Evolutionary conservation across 2,888 invertebrate genomes (phyloP).

Genomic region (Morpho helenor): DNA sequence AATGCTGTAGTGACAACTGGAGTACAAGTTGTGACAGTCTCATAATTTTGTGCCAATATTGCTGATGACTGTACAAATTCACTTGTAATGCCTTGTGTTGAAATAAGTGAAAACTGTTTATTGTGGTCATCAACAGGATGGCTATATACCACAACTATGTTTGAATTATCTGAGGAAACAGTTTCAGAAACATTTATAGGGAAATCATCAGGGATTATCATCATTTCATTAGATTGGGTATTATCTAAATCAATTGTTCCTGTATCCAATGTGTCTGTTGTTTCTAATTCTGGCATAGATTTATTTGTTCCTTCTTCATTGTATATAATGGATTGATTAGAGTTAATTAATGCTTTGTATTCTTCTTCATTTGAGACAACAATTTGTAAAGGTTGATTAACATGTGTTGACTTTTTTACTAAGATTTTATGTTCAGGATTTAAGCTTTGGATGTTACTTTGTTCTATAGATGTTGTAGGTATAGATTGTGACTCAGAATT

Average conservation of each 20-base stretch:
- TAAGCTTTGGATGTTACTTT: conserved; percentile 39
- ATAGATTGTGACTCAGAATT: conserved; percentile 38
- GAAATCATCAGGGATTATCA: conserved; percentile 79
- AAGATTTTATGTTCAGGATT: conserved; percentile 43
- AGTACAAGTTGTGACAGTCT: conserved; percentile 61
- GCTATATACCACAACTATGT: conserved; percentile 82
- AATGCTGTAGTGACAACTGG: conserved; percentile 66
- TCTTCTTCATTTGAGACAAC: conserved; percentile 74
- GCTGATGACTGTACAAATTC: conserved; percentile 64
- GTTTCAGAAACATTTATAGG: conserved; percentile 76
- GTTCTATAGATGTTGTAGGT: conserved; percentile 50
- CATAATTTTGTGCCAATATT: conserved; percentile 64
- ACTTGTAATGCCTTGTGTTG: conserved; percentile 53
- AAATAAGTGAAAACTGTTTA: conserved; percentile 74
- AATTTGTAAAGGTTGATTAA: conserved; percentile 67
- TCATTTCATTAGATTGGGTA: conserved; percentile 79
- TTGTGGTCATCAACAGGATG: conserved; percentile 78
- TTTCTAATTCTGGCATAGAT: conserved; percentile 58
- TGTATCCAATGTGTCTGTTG: conserved; percentile 48
- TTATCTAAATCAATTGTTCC: conserved; percentile 62
- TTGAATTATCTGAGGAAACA: conserved; percentile 73
- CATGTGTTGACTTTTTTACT: conserved; percentile 47
- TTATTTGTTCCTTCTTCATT: conserved; percentile 58
- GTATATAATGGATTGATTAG: conserved; percentile 68
- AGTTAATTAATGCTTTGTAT: conserved; percentile 66